Base-by-base conservation (phyloP, 2,888 invertebrate species). In the Drosophila conformis region DNA sequence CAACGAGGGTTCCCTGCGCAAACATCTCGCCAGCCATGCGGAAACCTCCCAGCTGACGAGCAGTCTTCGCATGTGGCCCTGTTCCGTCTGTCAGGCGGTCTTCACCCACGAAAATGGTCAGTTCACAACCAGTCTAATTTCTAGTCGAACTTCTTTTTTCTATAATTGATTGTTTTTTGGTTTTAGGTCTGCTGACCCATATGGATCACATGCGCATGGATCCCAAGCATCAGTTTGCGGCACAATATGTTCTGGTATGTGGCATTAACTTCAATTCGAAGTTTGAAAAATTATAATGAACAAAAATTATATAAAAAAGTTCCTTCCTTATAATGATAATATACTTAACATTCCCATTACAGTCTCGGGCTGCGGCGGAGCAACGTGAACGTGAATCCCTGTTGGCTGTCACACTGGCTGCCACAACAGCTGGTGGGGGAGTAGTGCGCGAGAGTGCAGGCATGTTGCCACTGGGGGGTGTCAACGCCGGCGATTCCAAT, bases 181-280 rank as follows among this genome's bases (percentile, higher is more conserved):
- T n/a, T 70, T 8, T 13, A 98, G 98, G 98, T 91, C 95, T 98
- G 36, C 94, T 98, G 69, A 97, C 97, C 69, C 98, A 98, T 93
- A 98, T 98, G 98, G 98, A 98, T 91, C 98, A 98, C 92, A 98
- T 98, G 98, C 95, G 98, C 90, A 98, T 98, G 98, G 98, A 98
- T 93, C 98, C 98, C 0, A 98, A 98, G 93, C 98, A 98, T 94
- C 98, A 98, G 93, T 98, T 98, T 91, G 98, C 98, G 48, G 98
- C 98, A 35, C 98, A 98, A 92, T 98, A 98, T 93, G 98, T 98
- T 51, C 94, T 98, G 76, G 84, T 84, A 80, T 51, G 71, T 69
- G n/a, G 8, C 13, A 31, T 4, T 21, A 31, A 7, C 21, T 35
- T 56, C 6, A n/a, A 31, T 46, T 7, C 27, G 4, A 27, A 27